phyloP scores from a whole-genome alignment of 2,113 vertebrate species.

The Leptosomus discolor region DNA sequence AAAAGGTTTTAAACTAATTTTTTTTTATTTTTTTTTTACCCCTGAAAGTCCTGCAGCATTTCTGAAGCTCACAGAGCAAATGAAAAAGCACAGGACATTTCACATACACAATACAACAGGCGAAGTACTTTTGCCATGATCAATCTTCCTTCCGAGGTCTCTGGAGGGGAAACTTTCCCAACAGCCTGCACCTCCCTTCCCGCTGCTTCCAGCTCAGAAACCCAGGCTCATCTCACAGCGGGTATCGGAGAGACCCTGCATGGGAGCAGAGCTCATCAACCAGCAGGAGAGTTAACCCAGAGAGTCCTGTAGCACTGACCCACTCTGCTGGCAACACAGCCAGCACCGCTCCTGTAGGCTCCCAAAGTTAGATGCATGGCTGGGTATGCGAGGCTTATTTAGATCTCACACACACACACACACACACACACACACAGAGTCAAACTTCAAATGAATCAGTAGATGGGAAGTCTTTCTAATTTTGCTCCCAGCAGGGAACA shows the following conservation, averaged over 20 bases:
- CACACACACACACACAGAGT: background rate
- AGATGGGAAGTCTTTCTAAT: constrained; percentile 33
- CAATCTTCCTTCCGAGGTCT: background rate
- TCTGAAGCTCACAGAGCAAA: background rate
- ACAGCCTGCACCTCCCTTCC: too few relatives aligned
- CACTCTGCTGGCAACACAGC: rapidly evolving
- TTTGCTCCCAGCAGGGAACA: background rate
- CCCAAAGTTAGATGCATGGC: rapidly evolving
- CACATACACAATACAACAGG: too few relatives aligned
- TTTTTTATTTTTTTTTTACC: background rate
- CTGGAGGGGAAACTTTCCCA: background rate
- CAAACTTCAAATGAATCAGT: constrained; percentile 11
- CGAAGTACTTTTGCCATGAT: background rate
- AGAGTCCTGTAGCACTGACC: background rate
- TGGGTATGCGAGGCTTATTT: rapidly evolving
- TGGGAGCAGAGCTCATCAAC: background rate
- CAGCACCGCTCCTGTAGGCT: rapidly evolving
- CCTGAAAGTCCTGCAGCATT: background rate
- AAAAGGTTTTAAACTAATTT: background rate
- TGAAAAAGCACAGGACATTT: background rate
- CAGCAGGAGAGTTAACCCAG: rapidly evolving
- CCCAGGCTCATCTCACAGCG: background rate
- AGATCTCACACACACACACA: background rate
- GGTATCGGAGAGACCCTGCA: background rate
- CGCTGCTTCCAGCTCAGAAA: background rate